Percentiles rank a stretch among this genome's conserved stretches.
These are phyloP conservation scores for Pelusios castaneus DNA, from an alignment of 2,113 vertebrate genomes.

Conservation along the genomic window DNA sequence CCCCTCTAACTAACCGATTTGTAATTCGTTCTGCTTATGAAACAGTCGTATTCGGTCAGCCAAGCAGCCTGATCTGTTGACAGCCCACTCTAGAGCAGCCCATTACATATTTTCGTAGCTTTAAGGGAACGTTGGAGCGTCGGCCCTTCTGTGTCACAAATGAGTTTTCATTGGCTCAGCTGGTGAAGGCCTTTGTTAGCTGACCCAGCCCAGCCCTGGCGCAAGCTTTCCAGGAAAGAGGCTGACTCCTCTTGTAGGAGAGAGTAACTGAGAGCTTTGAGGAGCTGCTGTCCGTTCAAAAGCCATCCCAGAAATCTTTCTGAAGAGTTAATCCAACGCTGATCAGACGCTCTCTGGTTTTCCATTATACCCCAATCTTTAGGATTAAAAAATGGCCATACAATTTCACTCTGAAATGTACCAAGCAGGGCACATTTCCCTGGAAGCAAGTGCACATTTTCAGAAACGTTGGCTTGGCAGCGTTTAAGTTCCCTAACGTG, in stretches of 20 bases:
- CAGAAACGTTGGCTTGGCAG: rapidly evolving
- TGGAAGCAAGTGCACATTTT: not conserved
- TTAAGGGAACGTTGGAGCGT: rapidly evolving
- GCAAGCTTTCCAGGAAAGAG: not conserved
- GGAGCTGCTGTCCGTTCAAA: not conserved
- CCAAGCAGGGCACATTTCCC: no score
- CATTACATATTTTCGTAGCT: not conserved
- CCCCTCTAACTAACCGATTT: not conserved
- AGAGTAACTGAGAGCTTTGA: not conserved
- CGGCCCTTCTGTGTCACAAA: not conserved
- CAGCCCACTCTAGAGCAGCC: not conserved
- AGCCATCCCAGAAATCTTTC: not conserved
- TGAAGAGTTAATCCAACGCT: not conserved
- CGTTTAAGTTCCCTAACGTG: rapidly evolving
- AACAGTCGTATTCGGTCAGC: rapidly evolving
- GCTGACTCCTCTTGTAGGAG: not conserved
- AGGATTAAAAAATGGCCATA: not conserved
- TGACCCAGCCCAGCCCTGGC: not conserved
- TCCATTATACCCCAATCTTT: no score
- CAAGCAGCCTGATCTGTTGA: not conserved
- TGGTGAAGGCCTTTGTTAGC: not conserved
- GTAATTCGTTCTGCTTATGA: not conserved
- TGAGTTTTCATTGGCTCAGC: not conserved
- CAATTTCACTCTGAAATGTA: not conserved
- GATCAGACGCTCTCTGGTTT: rapidly evolving